These are phyloP conservation scores for Piscicola geometra DNA, from an alignment of 2,888 invertebrate genomes.

Conservation along the genomic window DNA sequence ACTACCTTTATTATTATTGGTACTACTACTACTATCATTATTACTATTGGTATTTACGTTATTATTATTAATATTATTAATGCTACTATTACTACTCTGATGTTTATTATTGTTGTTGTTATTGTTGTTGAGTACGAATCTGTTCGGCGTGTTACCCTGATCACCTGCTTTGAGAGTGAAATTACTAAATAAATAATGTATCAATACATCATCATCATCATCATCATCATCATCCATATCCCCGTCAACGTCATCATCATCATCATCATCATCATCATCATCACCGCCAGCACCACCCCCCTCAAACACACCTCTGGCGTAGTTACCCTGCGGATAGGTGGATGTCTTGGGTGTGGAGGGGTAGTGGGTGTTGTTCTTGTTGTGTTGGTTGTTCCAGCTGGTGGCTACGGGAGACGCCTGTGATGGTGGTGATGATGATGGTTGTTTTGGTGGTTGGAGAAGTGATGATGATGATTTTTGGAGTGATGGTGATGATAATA, in stretches of 20 bases:
- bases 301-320: not conserved
- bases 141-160: not conserved
- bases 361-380: not conserved
- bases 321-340: not conserved
- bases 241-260: too few relatives aligned
- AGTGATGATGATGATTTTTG: too few relatives aligned
- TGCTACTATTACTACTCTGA: not conserved
- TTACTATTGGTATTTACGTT: not conserved
- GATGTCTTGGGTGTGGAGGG: not conserved
- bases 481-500: too few relatives aligned
- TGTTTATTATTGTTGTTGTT: not conserved
- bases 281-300: not conserved
- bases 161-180: too few relatives aligned
- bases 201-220: too few relatives aligned
- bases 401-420: not conserved
- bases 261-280: not conserved
- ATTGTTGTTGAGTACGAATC: slow-evolving; percentile 7
- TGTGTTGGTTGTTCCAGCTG: slow-evolving; percentile 1
- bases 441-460: not conserved
- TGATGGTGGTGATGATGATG: not conserved
- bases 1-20: not conserved
- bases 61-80: not conserved
- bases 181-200: too few relatives aligned
- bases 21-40: not conserved
- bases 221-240: too few relatives aligned